Conservation (phyloP, 2,888 invertebrate species). For the Meganola albula region DNA sequence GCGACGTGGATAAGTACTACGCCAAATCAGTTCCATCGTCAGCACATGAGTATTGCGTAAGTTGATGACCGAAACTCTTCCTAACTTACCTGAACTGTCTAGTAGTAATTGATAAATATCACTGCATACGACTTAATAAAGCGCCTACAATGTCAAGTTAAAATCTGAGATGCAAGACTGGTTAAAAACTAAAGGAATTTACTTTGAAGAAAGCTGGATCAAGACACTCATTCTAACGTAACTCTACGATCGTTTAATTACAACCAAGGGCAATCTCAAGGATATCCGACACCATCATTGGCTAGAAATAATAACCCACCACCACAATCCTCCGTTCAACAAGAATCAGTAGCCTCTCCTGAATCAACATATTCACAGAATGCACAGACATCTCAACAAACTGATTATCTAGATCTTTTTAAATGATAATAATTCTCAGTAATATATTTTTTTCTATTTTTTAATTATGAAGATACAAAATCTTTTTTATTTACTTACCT, state of each 20-base stretch:
- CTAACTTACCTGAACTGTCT: no score
- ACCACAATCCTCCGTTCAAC: slow-evolving; percentile 15
- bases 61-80: no score
- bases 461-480: slow-evolving; percentile 8
- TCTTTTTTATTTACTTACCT: slow-evolving; percentile 9
- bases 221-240: no score
- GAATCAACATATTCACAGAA: slow-evolving; percentile 17
- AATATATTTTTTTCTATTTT: slow-evolving; percentile 13
- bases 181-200: no score
- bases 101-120: no score
- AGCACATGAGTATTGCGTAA: no score
- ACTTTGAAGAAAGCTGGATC: no score
- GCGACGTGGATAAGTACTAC: slow-evolving; percentile 1
- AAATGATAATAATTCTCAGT: slow-evolving; percentile 15
- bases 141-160: no score
- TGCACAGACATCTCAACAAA: slow-evolving; percentile 12
- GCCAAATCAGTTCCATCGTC: slow-evolving; percentile 1
- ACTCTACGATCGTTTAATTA: slow-evolving; percentile 13
- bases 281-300: slow-evolving; percentile 19
- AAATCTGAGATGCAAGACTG: no score
- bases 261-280: slow-evolving; percentile 19
- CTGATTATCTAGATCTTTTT: slow-evolving; percentile 14
- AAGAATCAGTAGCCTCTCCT: slow-evolving; percentile 14
- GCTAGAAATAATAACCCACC: slow-evolving; percentile 19
- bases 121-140: no score